Evolutionary conservation across 2,797 vertebrate genomes (phyloP), one percentile per base, ranked within the genome.

Genomic region (Nasua narica): DNA sequence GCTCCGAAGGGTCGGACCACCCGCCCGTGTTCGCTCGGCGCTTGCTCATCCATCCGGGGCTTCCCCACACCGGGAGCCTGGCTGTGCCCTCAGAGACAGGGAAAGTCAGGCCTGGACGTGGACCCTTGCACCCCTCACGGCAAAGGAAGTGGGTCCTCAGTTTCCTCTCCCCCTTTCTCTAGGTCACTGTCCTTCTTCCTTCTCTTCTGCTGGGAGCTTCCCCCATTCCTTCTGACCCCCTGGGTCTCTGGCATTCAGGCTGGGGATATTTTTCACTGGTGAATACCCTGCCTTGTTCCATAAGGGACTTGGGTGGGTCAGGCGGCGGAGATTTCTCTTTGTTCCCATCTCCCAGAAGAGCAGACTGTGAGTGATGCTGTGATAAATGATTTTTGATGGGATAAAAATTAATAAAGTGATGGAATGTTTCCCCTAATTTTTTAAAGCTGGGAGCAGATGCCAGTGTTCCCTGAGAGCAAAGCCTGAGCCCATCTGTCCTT

Each of bases 381-480:
- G 79, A 95, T 96, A 87, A 93, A 97, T 95, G 94, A 69, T 82
- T 96, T 95, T 78, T 85, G 93, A 96, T 93, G 93, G 89, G 89
- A 91, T 94, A 76, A 96, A 95, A 94, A 95, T 85, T 95, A 94
- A 89, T 76, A 25, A 25, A 92, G 52, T 77, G 94, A 95, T 90
- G 91, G 12, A 81, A 46, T 86, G 87, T 91, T 94, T 94, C 91
- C 95, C 89, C 77, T 96, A 90, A 96, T 97, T 90, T 85, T 96
- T 97, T 93, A 96, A 97, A 96, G 97, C 91, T 96, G 89, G 85
- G 93, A 91, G 85, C 88, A 94, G 95, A 96, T 87, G 95, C 90
- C 87, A 74, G 18, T 10, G 35, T 95, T 91, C 96, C 97, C 97
- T 97, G 92, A 96, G 90, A 93, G 70, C 48, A 56, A 78, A 94